These are phyloP conservation scores for Bombus superbus DNA, from an alignment of 1,140 invertebrate species.

Conservation along the genomic window DNA sequence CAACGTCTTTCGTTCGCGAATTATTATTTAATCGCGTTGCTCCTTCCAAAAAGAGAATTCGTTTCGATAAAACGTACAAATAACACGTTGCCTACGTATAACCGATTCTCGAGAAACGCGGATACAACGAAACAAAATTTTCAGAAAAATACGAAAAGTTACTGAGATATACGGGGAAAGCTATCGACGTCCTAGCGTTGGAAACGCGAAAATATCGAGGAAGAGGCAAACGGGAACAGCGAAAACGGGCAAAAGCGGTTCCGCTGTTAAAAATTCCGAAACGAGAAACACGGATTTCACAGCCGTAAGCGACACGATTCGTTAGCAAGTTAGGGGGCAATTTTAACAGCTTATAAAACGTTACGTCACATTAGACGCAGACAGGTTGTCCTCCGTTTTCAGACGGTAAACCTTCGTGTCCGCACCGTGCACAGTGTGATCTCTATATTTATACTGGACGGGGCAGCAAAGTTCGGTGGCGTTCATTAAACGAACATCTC, in stretches of 20 bases:
- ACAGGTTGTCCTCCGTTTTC: neutral
- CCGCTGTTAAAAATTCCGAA: neutral
- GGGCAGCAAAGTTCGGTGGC: neutral
- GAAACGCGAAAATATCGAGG: neutral
- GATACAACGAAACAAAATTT: too few relatives aligned
- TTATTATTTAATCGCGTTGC: neutral
- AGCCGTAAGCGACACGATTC: neutral
- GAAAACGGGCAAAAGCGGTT: too few relatives aligned
- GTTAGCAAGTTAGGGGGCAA: neutral
- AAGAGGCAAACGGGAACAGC: too few relatives aligned
- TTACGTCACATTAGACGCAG: neutral
- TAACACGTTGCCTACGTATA: too few relatives aligned
- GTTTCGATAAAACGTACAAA: neutral
- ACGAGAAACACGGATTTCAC: neutral
- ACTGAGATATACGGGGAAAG: too few relatives aligned
- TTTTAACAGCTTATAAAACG: slow-evolving; percentile 8
- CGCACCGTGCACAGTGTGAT: neutral
- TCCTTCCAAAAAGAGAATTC: neutral
- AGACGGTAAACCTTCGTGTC: neutral
- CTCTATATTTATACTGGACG: slow-evolving; percentile 30
- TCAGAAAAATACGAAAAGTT: too few relatives aligned
- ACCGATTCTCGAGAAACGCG: too few relatives aligned
- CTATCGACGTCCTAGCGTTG: neutral
- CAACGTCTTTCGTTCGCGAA: neutral
- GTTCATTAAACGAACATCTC: slow-evolving; percentile 30